A percentile compares a stretch with the other conserved stretches of the same genome.
phyloP scores from a whole-genome alignment of 1,140 invertebrate genomes.

The Drosophila ogumai region DNA sequence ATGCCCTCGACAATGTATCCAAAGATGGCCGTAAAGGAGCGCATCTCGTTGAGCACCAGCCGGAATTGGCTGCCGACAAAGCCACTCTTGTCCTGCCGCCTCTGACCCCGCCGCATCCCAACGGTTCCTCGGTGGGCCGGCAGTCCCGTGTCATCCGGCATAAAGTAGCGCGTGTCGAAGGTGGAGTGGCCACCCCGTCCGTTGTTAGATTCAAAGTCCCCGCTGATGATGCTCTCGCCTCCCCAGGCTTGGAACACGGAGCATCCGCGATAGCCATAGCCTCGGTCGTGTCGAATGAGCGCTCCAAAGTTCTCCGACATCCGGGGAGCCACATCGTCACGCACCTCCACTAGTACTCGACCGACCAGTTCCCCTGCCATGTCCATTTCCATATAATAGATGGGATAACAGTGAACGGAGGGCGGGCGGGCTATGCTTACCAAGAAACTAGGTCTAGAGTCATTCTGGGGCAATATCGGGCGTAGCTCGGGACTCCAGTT shows the following conservation, averaged over 20 bases:
- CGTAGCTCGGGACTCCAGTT: not conserved
- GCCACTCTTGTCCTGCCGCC: constrained; percentile 91
- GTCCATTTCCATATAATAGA: constrained; percentile 92
- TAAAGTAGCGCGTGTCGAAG: constrained; percentile 91
- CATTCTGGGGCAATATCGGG: not conserved
- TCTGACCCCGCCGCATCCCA: constrained; percentile 93
- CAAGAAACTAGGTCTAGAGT: not conserved
- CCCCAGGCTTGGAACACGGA: constrained; percentile 93
- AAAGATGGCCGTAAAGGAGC: constrained; percentile 93
- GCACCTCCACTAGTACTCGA: constrained; percentile 92
- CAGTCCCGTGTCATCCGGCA: constrained; percentile 93
- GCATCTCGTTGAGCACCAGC: constrained; percentile 92
- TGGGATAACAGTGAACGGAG: constrained; percentile 87
- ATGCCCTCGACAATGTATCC: constrained; percentile 92
- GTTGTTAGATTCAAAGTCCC: constrained; percentile 93
- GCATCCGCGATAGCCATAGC: constrained; percentile 92
- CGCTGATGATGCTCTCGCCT: constrained; percentile 92
- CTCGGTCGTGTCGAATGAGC: constrained; percentile 91
- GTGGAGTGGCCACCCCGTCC: constrained; percentile 92
- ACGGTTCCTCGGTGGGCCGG: constrained; percentile 91
- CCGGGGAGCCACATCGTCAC: constrained; percentile 93
- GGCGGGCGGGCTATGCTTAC: constrained; percentile 68
- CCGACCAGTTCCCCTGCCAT: constrained; percentile 90
- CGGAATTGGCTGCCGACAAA: constrained; percentile 94
- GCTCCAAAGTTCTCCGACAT: constrained; percentile 96